Conservation (phyloP, 2,888 invertebrate genomes). For the Priocnemis perturbator region DNA sequence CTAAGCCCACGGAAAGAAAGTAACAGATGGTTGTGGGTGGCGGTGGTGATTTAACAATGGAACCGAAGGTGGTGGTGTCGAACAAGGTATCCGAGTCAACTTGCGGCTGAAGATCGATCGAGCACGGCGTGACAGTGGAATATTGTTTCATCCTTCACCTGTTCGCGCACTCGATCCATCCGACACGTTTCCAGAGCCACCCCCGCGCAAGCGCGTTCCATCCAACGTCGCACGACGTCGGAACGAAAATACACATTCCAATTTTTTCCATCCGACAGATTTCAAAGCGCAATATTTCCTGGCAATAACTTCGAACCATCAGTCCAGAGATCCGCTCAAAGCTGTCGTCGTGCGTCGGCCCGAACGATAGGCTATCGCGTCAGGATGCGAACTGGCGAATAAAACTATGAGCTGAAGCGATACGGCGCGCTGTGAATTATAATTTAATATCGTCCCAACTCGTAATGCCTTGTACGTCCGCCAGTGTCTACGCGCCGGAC, state of each 20-base stretch:
- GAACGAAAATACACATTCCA: no score
- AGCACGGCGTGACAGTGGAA: constrained; percentile 15
- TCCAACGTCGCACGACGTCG: no score
- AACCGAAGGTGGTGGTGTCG: constrained; percentile 37
- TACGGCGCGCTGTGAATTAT: constrained; percentile 61
- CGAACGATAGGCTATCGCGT: constrained; percentile 44
- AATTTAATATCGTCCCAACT: constrained; percentile 56
- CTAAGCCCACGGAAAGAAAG: constrained; percentile 60
- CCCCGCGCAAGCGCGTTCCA: no score
- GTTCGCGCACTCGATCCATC: no score
- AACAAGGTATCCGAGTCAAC: constrained; percentile 10
- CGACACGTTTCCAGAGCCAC: constrained; percentile 15
- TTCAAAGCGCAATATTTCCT: no score
- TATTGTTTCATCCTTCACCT: constrained; percentile 10
- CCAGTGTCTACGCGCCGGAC: constrained; percentile 12
- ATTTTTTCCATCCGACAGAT: no score
- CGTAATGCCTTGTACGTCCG: constrained; percentile 34
- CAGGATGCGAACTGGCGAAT: constrained; percentile 63
- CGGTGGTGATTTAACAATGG: constrained; percentile 59
- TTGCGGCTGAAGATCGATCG: constrained; percentile 25
- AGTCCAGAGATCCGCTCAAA: constrained; percentile 32
- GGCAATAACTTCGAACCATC: no score
- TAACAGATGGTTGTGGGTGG: constrained; percentile 67
- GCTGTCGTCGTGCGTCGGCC: constrained; percentile 41
- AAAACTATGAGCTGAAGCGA: constrained; percentile 62